Conservation (phyloP, 2,888 invertebrate species). For the Melinaea marsaeus region DNA sequence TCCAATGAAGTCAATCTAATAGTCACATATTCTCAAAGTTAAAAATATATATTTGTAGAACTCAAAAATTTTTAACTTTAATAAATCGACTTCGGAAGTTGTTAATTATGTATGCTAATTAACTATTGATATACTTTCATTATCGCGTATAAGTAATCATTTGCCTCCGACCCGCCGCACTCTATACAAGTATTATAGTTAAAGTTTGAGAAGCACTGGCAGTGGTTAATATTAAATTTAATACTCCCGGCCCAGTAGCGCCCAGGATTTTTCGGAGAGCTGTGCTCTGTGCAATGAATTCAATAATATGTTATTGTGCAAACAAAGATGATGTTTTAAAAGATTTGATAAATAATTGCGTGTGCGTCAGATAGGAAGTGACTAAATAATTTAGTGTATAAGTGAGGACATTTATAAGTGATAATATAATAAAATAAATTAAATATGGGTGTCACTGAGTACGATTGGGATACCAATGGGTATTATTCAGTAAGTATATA, state of each 20-base stretch:
- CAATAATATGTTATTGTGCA: slow-evolving; percentile 52
- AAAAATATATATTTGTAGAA: background rate
- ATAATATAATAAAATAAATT: slow-evolving; percentile 43
- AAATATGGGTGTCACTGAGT: slow-evolving; percentile 73
- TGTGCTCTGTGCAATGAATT: slow-evolving; percentile 61
- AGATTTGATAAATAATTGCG: slow-evolving; percentile 62
- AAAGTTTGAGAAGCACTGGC: slow-evolving; percentile 61
- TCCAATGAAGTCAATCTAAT: slow-evolving; percentile 71
- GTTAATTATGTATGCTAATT: background rate
- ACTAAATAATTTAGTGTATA: slow-evolving; percentile 33
- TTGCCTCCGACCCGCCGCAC: background rate
- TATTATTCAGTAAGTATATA: slow-evolving; percentile 65
- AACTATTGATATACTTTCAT: background rate
- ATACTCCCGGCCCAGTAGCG: slow-evolving; percentile 72
- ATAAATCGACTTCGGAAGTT: no score
- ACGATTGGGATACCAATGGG: slow-evolving; percentile 72
- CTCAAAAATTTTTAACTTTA: no score
- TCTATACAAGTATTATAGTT: background rate
- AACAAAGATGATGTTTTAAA: slow-evolving; percentile 50
- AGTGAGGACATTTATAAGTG: slow-evolving; percentile 41
- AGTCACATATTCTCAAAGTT: slow-evolving; percentile 60
- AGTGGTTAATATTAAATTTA: slow-evolving; percentile 74
- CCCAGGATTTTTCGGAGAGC: slow-evolving; percentile 61
- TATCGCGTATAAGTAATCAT: background rate
- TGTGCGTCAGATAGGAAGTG: slow-evolving; percentile 65